These are phyloP conservation scores for Hippopotamus amphibius DNA, from an alignment of 2,113 vertebrate species.

Conservation along the genomic window DNA sequence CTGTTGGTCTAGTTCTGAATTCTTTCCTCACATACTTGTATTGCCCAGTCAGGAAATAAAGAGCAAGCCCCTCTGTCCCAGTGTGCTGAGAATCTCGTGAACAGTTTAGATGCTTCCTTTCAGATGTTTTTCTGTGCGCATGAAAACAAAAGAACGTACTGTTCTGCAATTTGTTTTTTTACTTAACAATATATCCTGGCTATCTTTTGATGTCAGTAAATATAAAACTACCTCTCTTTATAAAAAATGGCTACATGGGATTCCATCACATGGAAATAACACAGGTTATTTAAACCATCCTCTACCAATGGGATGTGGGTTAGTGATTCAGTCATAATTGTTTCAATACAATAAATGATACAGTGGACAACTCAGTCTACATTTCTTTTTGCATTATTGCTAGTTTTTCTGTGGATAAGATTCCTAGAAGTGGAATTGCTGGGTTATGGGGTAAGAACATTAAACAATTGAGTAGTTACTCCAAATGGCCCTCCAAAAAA, in stretches of 20 bases:
- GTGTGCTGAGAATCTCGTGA: neutral
- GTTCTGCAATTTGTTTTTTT: neutral
- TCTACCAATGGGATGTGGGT: neutral
- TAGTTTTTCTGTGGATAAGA: neutral
- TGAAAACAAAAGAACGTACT: neutral
- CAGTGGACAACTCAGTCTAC: neutral
- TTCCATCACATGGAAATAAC: neutral
- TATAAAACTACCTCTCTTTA: conserved; percentile 52
- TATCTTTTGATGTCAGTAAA: conserved; percentile 44
- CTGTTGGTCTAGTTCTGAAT: neutral
- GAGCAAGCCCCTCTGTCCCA: neutral
- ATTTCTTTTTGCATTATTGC: neutral
- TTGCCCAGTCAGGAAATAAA: neutral
- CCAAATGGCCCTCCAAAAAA: neutral
- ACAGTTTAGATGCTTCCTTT: conserved; percentile 20
- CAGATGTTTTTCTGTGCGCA: neutral
- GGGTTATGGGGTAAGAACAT: neutral
- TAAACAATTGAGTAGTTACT: conserved; percentile 10
- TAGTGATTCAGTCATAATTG: neutral
- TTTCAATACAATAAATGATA: conserved; percentile 50
- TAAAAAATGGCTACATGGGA: neutral
- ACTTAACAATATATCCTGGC: neutral
- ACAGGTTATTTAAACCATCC: neutral
- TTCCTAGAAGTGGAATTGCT: neutral
- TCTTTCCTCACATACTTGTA: neutral